Base-by-base conservation (phyloP, 1,140 invertebrate genomes). In the Amyelois transitella region DNA sequence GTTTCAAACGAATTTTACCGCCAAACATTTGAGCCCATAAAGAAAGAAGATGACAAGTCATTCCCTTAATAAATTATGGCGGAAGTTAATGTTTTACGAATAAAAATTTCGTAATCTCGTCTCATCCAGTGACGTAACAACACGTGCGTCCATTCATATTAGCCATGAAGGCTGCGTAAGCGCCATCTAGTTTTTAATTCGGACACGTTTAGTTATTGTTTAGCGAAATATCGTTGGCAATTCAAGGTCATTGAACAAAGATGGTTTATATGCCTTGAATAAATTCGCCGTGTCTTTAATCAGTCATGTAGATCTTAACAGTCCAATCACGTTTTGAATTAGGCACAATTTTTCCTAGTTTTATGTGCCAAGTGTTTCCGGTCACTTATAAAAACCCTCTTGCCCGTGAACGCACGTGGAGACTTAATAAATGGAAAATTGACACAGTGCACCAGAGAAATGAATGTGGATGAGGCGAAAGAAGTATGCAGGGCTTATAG, bases 121-220 rank as follows among this genome's bases (percentile, higher is more conserved):
- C 19, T 18, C 47, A 24, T 20, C 25, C 51, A 17, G 19, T 43
- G 47, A 43, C 53, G 17, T 48, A 4, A 48, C 19, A 17, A 45
- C 51, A 50, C 44, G 28, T 22, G 28, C 18, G 24, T 24, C 8
- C 43, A 25, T 57, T 47, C 22, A 52, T 20, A 25, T 48, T 18
- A 21, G 19, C 19, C 20, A 18, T 43, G 59, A 66, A 62, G 63
- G 59, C 51, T 62, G 57, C 54, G 51, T 28, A 18, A 18, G 51
- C 54, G 62, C 58, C 45, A 28, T 38, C 32, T 20, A 38, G 10
- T 52, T 52, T 52, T 52, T 52, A 38, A 22, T 20, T 22, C 12
- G 20, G 10, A 48, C 32, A 28, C 24, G 22, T 51, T 51, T 14
- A 51, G 22, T 28, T 24, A 53, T 53, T n/a, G 51, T 45, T 45